Evolutionary conservation across 2,888 invertebrate genomes (phyloP).

Genomic region (Ypsolopha sequella): DNA sequence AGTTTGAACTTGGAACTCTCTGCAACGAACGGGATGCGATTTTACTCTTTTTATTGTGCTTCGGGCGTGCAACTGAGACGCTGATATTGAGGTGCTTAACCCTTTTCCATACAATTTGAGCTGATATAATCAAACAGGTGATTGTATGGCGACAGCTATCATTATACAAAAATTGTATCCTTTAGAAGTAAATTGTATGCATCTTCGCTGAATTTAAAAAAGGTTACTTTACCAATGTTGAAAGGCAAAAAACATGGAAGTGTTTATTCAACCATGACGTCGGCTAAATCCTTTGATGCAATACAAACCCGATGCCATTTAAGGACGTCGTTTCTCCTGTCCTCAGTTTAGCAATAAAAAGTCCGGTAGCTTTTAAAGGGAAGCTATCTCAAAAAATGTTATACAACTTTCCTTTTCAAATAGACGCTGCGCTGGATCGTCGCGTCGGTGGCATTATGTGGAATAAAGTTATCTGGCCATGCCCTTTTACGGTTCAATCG

Average conservation of each 20-base stretch:
- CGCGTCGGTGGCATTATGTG: constrained; percentile 45
- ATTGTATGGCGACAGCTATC: constrained; percentile 9
- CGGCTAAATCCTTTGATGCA: constrained; percentile 48
- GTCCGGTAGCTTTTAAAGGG: constrained; percentile 44
- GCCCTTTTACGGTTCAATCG: constrained; percentile 56
- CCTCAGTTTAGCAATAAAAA: constrained; percentile 50
- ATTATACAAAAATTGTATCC: constrained; percentile 4
- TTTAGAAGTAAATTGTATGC: background rate
- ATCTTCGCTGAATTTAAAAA: background rate
- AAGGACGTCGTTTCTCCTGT: constrained; percentile 28
- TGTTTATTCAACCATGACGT: constrained; percentile 26
- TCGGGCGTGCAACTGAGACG: constrained; percentile 7
- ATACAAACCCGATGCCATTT: constrained; percentile 12
- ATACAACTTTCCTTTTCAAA: constrained; percentile 65
- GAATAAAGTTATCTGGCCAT: constrained; percentile 65
- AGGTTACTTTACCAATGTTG: too few species aligned
- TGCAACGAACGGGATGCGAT: constrained; percentile 37
- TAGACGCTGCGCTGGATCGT: constrained; percentile 34
- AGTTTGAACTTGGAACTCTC: constrained; percentile 48
- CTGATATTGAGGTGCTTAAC: constrained; percentile 33
- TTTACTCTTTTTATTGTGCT: constrained; percentile 28
- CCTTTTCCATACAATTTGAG: constrained; percentile 23
- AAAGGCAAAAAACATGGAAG: background rate
- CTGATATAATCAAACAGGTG: constrained; percentile 3
- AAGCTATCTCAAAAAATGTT: constrained; percentile 53